Conservation (phyloP, 2,113 vertebrate genomes). For the Malurus alboscapulatus region DNA sequence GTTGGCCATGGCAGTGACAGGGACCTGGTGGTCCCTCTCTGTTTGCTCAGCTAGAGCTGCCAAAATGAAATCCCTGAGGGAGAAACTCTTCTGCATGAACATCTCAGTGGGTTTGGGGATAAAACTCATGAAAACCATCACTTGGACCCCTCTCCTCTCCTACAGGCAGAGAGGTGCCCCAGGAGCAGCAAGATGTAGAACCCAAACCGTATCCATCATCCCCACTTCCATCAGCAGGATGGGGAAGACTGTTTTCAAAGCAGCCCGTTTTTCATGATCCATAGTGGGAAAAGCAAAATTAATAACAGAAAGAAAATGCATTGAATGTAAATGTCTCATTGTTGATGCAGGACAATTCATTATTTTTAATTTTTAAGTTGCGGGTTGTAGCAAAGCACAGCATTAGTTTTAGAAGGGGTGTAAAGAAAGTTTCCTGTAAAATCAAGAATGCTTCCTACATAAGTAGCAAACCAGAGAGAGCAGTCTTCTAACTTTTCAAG, state of each 20-base stretch:
- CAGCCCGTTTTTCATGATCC: not conserved
- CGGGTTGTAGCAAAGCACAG: not conserved
- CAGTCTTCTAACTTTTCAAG: not conserved
- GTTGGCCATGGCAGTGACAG: not conserved
- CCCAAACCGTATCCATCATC: not conserved
- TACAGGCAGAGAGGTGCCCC: not conserved
- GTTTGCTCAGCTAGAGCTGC: not conserved
- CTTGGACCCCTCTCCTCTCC: not conserved
- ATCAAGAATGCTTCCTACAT: not conserved
- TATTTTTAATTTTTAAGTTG: not conserved
- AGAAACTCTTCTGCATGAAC: not conserved
- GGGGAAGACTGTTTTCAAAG: not conserved
- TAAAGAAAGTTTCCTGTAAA: not conserved
- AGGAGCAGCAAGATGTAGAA: not conserved
- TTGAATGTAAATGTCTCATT: not conserved
- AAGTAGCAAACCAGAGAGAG: not conserved
- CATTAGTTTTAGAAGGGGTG: not conserved
- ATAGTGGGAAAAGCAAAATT: not conserved
- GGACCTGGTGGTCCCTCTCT: not conserved
- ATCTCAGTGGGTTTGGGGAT: not conserved
- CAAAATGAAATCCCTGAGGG: accelerated
- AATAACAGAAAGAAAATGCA: not conserved
- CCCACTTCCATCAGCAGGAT: not conserved
- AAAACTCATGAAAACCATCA: accelerated
- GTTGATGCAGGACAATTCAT: not conserved